Conservation (phyloP, 2,888 invertebrate genomes). For the Leptothorax acervorum region DNA sequence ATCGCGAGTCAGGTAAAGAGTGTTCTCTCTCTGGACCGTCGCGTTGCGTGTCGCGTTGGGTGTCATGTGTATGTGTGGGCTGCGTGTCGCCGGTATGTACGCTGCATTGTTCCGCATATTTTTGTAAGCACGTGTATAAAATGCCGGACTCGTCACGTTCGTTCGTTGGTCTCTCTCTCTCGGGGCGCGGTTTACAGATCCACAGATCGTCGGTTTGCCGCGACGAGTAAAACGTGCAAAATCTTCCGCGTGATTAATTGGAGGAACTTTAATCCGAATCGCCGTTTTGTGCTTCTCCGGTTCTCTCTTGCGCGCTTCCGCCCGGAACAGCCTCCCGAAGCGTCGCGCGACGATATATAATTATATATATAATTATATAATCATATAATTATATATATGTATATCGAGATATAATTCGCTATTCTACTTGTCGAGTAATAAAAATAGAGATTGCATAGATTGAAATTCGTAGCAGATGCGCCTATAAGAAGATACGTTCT, state of each 20-base stretch:
- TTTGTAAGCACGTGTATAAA: constrained; percentile 12
- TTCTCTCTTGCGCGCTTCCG: constrained; percentile 1
- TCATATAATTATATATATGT: constrained; percentile 57
- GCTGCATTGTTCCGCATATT: neutral
- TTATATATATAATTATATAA: constrained; percentile 59
- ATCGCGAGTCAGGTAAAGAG: constrained; percentile 37
- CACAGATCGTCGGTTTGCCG: neutral
- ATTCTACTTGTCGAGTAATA: constrained; percentile 82
- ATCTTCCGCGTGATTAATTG: constrained; percentile 15
- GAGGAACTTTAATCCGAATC: constrained; percentile 45
- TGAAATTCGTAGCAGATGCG: constrained; percentile 84
- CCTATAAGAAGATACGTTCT: constrained; percentile 78
- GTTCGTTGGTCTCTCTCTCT: neutral
- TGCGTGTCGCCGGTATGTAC: neutral
- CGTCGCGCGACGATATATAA: constrained; percentile 41
- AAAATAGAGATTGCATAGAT: constrained; percentile 85
- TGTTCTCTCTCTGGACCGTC: neutral
- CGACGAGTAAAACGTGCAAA: neutral
- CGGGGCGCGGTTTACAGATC: neutral
- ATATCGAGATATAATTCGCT: constrained; percentile 71
- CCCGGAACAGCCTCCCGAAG: constrained; percentile 27
- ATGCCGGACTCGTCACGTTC: neutral
- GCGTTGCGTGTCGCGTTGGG: neutral
- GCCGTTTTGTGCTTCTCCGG: neutral
- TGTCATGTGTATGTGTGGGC: neutral